Evolutionary conservation across 2,113 vertebrate genomes (phyloP), one percentile per base, ranked within the genome.

Genomic region (Psophia crepitans): DNA sequence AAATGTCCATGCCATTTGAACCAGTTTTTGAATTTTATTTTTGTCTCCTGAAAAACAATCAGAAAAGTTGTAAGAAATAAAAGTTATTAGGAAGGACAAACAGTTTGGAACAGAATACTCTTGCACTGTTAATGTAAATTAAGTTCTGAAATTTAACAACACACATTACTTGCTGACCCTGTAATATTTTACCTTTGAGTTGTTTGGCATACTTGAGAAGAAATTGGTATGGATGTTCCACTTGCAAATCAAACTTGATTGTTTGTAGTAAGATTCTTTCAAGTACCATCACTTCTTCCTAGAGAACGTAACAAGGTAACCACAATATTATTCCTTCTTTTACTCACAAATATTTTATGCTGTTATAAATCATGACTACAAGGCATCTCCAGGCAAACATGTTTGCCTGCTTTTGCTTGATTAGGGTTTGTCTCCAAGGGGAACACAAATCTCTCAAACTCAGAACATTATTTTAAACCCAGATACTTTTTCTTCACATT

Each of bases 1-100:
- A 98, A 99, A 99, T 1, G 99, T 99, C 99, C 99, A 99, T 0
- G 99, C 99, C 99, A 99, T 99, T 88, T 99, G 99, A 91, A 99
- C 99, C 93, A 99, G 97, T 93, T 99, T 99, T 89, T 99, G 99
- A 80, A 99, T 99, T 98, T 99, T 99, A 95, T 99, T 99, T 98
- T 99, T 99, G 89, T 99, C 99, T 66, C 99, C 99, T 99, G 37
- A 90, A 94, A 58, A 89, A 69, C 54, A 66, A 65, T 7, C 84
- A 84, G 39, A 57, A 80, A 92, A 94, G 23, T 19, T 54, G 3
- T 26, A 60, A 22, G 7, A 63, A 56, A 84, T 58, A 54, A 77
- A 84, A 57, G 51, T 33, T 54, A 30, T 64, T 63, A 84, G 16
- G 74, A 75, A 35, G 22, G 10, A 73, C n/a, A 84, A 87, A 80